Conservation (phyloP, 2,797 vertebrate species). For the Mus spretus region DNA sequence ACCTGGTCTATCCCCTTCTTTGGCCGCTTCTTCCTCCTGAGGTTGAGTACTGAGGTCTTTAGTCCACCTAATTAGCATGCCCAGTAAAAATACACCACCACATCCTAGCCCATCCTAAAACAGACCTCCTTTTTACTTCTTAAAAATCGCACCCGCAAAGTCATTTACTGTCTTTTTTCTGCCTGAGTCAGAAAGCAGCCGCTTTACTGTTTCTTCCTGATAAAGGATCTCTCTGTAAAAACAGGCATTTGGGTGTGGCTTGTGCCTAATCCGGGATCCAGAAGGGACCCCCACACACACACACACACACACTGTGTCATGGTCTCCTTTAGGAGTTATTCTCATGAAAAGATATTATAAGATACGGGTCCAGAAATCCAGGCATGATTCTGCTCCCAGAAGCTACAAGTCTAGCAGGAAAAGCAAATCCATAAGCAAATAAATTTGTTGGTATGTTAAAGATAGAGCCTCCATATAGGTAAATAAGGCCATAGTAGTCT, state of each 20-base stretch:
- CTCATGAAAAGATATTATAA: neutral
- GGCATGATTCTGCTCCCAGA: neutral
- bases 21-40: neutral
- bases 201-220: neutral
- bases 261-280: neutral
- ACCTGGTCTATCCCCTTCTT: neutral
- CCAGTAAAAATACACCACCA: neutral
- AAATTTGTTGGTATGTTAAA: neutral
- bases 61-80: neutral
- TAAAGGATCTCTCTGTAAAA: neutral
- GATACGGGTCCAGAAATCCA: neutral
- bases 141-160: neutral
- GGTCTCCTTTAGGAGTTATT: neutral
- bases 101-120: neutral
- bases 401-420: no score
- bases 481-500: neutral
- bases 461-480: neutral
- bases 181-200: neutral
- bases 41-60: neutral
- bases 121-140: neutral
- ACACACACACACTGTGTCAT: neutral
- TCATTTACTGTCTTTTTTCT: neutral
- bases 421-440: neutral
- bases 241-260: neutral
- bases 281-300: neutral